Evolutionary conservation across 1,140 invertebrate species (phyloP).

Genomic region (Bacillus rossius): DNA sequence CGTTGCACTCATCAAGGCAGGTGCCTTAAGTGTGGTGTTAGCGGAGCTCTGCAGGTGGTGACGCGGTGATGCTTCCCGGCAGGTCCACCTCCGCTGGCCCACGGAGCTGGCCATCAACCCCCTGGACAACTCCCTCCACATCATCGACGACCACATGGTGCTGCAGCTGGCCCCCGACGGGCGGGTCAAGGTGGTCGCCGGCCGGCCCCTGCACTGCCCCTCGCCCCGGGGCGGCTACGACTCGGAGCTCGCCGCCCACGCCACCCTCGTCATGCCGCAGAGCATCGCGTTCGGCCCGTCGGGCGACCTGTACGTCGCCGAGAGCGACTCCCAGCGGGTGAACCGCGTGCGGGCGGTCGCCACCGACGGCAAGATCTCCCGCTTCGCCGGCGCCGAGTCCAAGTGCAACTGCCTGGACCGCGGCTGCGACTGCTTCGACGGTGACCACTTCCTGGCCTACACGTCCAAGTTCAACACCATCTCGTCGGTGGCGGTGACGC

Average conservation of each 20-base stretch:
- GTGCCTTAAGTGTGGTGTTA: no score
- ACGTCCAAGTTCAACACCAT: conserved; percentile 93
- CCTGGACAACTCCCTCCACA: conserved; percentile 88
- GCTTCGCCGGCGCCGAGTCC: conserved; percentile 90
- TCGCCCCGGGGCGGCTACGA: conserved; percentile 55
- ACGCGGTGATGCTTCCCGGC: no score
- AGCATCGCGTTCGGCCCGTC: conserved; percentile 91
- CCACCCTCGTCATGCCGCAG: conserved; percentile 67
- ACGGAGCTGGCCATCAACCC: conserved; percentile 92
- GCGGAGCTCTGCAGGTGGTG: no score
- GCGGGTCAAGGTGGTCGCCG: conserved; percentile 86
- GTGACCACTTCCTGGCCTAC: conserved; percentile 84
- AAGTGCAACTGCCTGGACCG: conserved; percentile 91
- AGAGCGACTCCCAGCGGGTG: conserved; percentile 93
- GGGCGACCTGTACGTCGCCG: conserved; percentile 91
- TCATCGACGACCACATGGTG: conserved; percentile 95
- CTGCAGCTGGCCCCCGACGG: conserved; percentile 86
- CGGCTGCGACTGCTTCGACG: conserved; percentile 86
- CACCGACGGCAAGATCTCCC: conserved; percentile 86
- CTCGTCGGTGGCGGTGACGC: conserved; percentile 87
- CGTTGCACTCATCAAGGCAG: no score
- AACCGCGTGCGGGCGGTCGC: conserved; percentile 80
- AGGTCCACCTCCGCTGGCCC: conserved; percentile 89
- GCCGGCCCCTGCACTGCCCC: conserved; percentile 85
- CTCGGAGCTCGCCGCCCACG: conserved; percentile 42